Conservation (phyloP, 1,140 invertebrate species). For the Hirudo medicinalis region DNA sequence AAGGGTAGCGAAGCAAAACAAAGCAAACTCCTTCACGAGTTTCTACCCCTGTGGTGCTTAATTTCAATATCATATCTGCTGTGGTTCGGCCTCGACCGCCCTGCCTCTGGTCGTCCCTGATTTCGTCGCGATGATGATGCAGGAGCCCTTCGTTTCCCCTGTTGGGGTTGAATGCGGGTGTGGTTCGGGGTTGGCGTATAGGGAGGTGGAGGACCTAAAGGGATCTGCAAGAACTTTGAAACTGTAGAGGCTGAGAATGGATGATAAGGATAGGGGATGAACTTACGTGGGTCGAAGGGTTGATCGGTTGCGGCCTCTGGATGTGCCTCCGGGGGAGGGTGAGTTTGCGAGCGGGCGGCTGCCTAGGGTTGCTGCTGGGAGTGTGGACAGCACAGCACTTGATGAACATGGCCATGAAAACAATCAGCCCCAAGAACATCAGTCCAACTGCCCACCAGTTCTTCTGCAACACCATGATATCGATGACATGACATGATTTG, state of each 20-base stretch:
- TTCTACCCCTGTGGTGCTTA: not conserved
- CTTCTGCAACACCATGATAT: not conserved
- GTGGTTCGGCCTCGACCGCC: not conserved
- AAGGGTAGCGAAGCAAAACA: not conserved
- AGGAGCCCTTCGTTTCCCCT: slow-evolving; percentile 1
- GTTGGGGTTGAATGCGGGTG: not conserved
- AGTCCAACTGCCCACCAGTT: slow-evolving; percentile 19
- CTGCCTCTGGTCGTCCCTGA: not conserved
- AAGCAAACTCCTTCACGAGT: not conserved
- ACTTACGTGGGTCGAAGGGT: not conserved
- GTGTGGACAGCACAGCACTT: slow-evolving; percentile 98
- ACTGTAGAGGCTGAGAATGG: not conserved
- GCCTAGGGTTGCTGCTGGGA: slow-evolving; percentile 77
- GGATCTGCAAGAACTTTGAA: not conserved
- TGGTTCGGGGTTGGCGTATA: not conserved
- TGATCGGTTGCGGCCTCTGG: slow-evolving; percentile 5
- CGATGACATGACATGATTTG: too few relatives aligned
- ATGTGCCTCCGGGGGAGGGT: slow-evolving; percentile 20
- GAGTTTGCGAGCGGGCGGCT: slow-evolving; percentile 34
- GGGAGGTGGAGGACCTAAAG: slow-evolving; percentile 1
- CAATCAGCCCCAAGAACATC: slow-evolving; percentile 58
- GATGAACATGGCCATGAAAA: slow-evolving; percentile 96
- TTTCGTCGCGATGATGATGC: not conserved
- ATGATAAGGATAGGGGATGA: not conserved
- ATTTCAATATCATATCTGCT: not conserved